Evolutionary conservation across 1,140 invertebrate genomes (phyloP).

Genomic region (Pseudobourletiella spinata): DNA sequence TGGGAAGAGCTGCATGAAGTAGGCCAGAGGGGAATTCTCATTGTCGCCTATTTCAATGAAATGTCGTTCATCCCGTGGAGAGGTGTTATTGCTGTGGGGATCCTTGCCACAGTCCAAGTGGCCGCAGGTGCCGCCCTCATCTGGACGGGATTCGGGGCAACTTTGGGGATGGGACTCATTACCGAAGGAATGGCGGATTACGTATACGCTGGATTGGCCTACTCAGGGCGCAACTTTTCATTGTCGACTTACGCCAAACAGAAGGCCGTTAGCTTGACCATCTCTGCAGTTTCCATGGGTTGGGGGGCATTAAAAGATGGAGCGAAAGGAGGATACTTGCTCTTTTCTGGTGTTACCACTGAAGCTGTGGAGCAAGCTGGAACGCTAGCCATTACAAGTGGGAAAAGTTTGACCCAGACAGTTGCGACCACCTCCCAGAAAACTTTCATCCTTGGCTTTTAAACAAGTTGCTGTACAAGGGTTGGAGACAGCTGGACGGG

Average conservation of each 20-base stretch:
- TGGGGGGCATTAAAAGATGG: conserved; percentile 1
- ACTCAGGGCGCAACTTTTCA: conserved; percentile 12
- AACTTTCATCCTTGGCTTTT: conserved; percentile 2
- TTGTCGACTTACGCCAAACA: conserved; percentile 15
- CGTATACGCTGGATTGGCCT: not conserved
- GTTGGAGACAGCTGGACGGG: not conserved
- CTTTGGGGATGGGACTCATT: conserved; percentile 9
- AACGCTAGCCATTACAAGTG: not conserved
- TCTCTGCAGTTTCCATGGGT: conserved; percentile 16
- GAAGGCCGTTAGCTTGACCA: conserved; percentile 14
- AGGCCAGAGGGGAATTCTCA: not conserved
- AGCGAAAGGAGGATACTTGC: not conserved
- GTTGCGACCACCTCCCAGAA: not conserved
- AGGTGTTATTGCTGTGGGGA: conserved; percentile 2
- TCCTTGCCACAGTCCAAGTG: conserved; percentile 2
- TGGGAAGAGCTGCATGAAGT: conserved; percentile 2
- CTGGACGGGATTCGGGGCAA: conserved; percentile 16
- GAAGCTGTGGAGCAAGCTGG: conserved; percentile 11
- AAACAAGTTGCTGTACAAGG: conserved; percentile 6
- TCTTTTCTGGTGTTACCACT: not conserved
- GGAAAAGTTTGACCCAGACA: not conserved
- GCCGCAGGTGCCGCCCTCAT: conserved; percentile 10
- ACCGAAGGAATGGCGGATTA: conserved; percentile 13
- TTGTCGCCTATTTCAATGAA: conserved; percentile 10
- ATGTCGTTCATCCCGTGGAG: conserved; percentile 9